Evolutionary conservation across 2,113 vertebrate genomes (phyloP).

Genomic region (Archilochus colubris): DNA sequence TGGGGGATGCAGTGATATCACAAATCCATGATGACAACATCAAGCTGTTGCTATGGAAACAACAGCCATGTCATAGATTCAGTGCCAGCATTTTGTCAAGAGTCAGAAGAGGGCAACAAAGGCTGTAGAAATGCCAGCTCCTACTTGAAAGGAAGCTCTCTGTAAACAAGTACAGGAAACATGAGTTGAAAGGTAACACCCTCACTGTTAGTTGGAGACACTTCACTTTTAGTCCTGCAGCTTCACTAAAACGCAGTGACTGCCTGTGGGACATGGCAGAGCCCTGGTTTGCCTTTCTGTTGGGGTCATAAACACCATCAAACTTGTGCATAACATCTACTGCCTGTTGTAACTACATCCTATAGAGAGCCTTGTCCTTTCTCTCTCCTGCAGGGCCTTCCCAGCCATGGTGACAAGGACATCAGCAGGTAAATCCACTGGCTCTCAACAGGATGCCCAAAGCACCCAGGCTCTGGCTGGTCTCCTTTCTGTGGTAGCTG

Average conservation of each 20-base stretch:
- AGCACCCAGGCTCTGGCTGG: not conserved
- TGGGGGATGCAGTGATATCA: not conserved
- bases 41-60: not conserved
- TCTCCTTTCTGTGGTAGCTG: not conserved
- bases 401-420: not conserved
- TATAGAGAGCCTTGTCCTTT: not conserved
- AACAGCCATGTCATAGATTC: not conserved
- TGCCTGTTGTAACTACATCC: not conserved
- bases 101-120: not conserved
- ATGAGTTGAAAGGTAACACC: not conserved
- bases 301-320: not conserved
- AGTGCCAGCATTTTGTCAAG: not conserved
- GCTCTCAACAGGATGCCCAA: not conserved
- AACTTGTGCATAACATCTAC: not conserved
- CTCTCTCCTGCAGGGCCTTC: not conserved
- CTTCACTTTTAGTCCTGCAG: not conserved
- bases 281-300: not conserved
- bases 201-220: not conserved
- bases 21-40: not conserved
- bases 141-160: not conserved
- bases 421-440: not conserved
- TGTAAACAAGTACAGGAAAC: not conserved
- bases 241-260: not conserved
- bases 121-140: not conserved
- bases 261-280: not conserved